These are phyloP conservation scores for Pogonomyrmex barbatus DNA, from an alignment of 1,140 invertebrate species.

Conservation along the genomic window DNA sequence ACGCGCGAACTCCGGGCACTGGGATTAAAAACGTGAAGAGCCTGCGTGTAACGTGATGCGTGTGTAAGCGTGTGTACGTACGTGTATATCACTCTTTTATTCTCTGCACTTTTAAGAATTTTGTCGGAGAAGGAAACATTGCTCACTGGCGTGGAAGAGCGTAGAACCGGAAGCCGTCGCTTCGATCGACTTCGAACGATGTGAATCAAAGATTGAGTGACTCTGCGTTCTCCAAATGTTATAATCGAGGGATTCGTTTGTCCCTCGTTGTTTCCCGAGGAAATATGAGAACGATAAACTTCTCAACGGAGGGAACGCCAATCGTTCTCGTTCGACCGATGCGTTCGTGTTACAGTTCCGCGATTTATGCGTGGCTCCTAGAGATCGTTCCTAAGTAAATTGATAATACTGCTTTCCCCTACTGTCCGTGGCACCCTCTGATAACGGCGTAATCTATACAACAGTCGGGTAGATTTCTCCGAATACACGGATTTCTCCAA, in stretches of 20 bases:
- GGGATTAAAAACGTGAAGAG: constrained; percentile 76
- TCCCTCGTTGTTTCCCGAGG: neutral
- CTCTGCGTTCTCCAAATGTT: neutral
- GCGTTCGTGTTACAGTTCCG: constrained; percentile 71
- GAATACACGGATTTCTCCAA: constrained; percentile 55
- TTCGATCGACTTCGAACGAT: constrained; percentile 67
- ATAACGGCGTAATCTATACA: constrained; percentile 77
- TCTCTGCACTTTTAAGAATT: constrained; percentile 76
- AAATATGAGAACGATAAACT: constrained; percentile 22
- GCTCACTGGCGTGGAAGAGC: constrained; percentile 76
- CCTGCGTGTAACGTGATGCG: constrained; percentile 75
- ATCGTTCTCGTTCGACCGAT: constrained; percentile 58
- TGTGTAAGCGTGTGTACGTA: constrained; percentile 43
- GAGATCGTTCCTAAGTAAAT: constrained; percentile 68
- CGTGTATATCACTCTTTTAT: constrained; percentile 53
- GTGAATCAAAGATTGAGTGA: neutral
- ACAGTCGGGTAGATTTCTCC: constrained; percentile 65
- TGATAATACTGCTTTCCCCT: constrained; percentile 69
- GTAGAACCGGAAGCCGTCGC: constrained; percentile 73
- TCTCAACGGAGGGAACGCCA: neutral
- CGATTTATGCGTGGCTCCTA: constrained; percentile 71
- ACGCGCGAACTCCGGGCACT: constrained; percentile 59
- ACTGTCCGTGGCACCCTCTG: constrained; percentile 78
- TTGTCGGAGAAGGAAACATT: constrained; percentile 81
- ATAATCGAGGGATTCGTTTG: neutral